A percentile compares a stretch with the other conserved stretches of the same genome.
These are phyloP conservation scores for Hirundo rustica DNA, from an alignment of 2,797 vertebrate species.

Conservation along the genomic window DNA sequence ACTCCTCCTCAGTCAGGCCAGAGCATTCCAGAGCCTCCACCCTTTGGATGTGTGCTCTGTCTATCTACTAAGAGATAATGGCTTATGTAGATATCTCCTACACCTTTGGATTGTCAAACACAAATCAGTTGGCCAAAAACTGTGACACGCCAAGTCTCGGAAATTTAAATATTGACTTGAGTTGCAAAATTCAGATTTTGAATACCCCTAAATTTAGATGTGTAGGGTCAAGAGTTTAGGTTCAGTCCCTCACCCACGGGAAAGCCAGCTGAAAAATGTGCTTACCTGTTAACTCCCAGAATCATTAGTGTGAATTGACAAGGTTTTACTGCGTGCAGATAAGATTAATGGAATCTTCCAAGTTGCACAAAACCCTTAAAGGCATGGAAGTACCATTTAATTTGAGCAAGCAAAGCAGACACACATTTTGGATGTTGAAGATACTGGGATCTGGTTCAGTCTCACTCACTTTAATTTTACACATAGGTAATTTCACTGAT, in stretches of 20 bases:
- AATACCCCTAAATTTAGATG: constrained; percentile 41
- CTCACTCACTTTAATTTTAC: not conserved
- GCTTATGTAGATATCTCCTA: constrained; percentile 12
- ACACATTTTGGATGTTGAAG: not conserved
- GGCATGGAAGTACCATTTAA: not conserved
- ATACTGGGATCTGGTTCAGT: not conserved
- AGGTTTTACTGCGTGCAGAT: constrained; percentile 53
- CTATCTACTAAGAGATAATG: constrained; percentile 50
- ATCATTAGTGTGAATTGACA: constrained; percentile 46
- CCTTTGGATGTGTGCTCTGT: not conserved
- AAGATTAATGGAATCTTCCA: constrained; percentile 51
- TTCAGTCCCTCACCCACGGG: not conserved
- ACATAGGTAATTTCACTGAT: not conserved
- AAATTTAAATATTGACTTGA: constrained; percentile 65
- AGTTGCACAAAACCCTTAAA: constrained; percentile 25
- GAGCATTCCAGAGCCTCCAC: constrained; percentile 32
- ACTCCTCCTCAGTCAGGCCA: not conserved
- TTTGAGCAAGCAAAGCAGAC: not conserved
- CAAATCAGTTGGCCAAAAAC: not conserved
- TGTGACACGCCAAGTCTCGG: not conserved
- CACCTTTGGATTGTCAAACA: constrained; percentile 72
- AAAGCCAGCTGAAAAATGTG: constrained; percentile 57
- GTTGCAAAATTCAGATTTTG: constrained; percentile 65
- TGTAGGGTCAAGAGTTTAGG: constrained; percentile 52
- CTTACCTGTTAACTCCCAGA: constrained; percentile 51